Base-by-base conservation (phyloP, 2,797 vertebrate species). In the Gambusia yucatana region DNA sequence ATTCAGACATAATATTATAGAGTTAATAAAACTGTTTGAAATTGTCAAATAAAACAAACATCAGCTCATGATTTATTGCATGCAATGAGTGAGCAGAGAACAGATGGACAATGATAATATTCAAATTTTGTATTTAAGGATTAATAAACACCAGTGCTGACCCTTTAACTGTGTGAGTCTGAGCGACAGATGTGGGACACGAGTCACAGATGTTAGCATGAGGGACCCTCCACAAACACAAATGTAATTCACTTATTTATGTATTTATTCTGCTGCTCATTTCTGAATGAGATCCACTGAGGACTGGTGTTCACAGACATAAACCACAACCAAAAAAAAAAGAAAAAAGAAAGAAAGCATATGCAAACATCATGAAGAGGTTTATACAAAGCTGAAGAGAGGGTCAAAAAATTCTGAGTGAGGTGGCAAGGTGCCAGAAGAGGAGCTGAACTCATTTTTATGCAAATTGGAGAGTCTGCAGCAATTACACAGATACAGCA, bases 71-170 rank as follows among this genome's bases (percentile, higher is more conserved):
- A 46, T n/a, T 22, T 57, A 41, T 28, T 73, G 33, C 8, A 22
- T 11, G 36, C 72, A 39, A 14, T 61, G 70, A 65, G 25, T 22
- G 52, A 75, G 69, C 74, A 61, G 81, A 69, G 76, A 92, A 85
- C 93, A 93, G 89, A 93, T 94, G 91, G 91, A 87, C 86, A 80
- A 90, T 89, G 88, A 93, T 81, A 85, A 79, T 85, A 87, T 94
- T 93, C 89, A 88, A 87, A 89, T 83, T 85, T 92, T 90, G 81
- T 85, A 89, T 92, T 93, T 84, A 88, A 79, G 85, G 90, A 91
- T 94, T 94, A 90, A 91, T 91, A 91, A 87, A 83, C 87, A 77
- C 75, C 59, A 72, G 81, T 28, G 79, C 75, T 77, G 84, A 89
- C 84, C 87, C 78, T 89, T 88, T 93, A 84, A 87, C 89, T 84